These are phyloP conservation scores for Doryteuthis pealeii DNA, from an alignment of 1,140 invertebrate species.

Conservation along the genomic window DNA sequence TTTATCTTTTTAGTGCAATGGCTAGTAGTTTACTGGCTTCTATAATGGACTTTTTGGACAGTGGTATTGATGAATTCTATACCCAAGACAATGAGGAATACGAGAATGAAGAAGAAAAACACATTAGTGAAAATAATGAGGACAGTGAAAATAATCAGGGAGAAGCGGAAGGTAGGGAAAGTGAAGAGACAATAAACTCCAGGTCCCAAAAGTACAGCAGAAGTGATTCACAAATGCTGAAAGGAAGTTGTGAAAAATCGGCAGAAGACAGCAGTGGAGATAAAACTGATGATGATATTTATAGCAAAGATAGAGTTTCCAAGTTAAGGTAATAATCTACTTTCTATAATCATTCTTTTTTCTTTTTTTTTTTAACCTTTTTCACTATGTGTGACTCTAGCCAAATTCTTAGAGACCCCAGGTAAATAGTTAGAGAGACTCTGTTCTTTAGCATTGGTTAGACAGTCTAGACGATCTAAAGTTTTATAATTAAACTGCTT, in stretches of 20 bases:
- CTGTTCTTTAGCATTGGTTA: no score
- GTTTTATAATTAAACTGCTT: no score
- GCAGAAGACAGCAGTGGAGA: constrained; percentile 4
- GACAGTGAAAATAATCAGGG: not conserved
- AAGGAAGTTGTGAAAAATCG: constrained; percentile 8
- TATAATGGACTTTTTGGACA: constrained; percentile 63
- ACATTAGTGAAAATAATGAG: constrained; percentile 8
- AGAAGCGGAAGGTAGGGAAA: not conserved
- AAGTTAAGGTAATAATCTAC: not conserved
- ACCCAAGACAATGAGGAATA: constrained; percentile 36
- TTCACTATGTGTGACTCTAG: no score
- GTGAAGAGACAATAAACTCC: not conserved
- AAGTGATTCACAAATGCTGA: constrained; percentile 11
- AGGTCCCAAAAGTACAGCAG: not conserved
- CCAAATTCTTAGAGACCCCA: no score
- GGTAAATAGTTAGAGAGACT: no score
- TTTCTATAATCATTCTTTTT: no score
- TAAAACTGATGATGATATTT: constrained; percentile 21
- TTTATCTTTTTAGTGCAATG: constrained; percentile 46
- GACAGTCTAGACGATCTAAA: no score
- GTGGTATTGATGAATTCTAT: constrained; percentile 63
- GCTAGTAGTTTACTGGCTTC: constrained; percentile 63
- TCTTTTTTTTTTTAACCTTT: no score
- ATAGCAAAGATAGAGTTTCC: constrained; percentile 18
- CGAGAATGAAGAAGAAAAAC: constrained; percentile 31